Percentiles rank a stretch among this genome's conserved stretches.
Evolutionary conservation across 2,888 invertebrate species (phyloP).

Genomic region (Luperina testacea): DNA sequence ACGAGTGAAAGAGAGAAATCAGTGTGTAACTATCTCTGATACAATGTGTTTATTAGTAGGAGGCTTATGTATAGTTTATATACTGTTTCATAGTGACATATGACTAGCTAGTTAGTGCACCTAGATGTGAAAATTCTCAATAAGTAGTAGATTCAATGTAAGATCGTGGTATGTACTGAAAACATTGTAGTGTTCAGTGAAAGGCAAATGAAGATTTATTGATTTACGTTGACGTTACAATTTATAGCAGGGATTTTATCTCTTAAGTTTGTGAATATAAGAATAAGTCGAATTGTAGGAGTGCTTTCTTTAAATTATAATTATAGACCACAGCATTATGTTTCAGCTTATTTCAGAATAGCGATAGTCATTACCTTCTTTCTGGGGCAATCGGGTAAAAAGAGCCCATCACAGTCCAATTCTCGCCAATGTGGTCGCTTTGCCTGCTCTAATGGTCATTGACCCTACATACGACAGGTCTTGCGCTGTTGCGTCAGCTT

Average conservation of each 20-base stretch:
- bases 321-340: background rate
- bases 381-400: background rate
- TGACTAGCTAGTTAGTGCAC: background rate
- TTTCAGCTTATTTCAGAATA: background rate
- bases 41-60: no score
- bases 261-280: background rate
- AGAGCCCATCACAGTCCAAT: background rate
- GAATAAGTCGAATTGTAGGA: background rate
- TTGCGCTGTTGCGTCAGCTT: background rate
- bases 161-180: background rate
- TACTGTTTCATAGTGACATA: background rate
- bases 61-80: no score
- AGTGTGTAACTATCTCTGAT: no score
- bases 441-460: slow-evolving; percentile 9
- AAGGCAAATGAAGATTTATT: slow-evolving; percentile 15
- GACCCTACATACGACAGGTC: background rate
- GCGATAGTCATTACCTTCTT: background rate
- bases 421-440: background rate
- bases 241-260: background rate
- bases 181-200: slow-evolving; percentile 13
- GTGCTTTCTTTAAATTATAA: background rate
- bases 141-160: background rate
- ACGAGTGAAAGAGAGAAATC: no score
- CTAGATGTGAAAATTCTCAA: slow-evolving; percentile 34
- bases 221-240: background rate